Evolutionary conservation across 1,140 invertebrate species (phyloP).

Genomic region (Achroia grisella): DNA sequence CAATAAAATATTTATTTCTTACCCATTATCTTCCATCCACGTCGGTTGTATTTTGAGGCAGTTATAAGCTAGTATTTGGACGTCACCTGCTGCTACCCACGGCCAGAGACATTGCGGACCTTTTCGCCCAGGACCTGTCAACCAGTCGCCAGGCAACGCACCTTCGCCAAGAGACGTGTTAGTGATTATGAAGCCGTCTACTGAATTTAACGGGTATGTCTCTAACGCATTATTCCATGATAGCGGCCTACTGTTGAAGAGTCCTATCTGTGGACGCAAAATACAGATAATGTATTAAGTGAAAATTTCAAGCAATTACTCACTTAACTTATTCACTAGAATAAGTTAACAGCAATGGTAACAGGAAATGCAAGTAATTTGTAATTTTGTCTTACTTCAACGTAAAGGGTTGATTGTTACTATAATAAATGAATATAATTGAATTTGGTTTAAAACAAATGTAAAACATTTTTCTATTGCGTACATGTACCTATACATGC

Average conservation of each 20-base stretch:
- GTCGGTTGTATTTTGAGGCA: constrained; percentile 64
- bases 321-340: too few species aligned
- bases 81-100: constrained; percentile 47
- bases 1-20: not conserved
- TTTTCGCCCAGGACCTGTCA: constrained; percentile 30
- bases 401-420: too few species aligned
- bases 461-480: too few species aligned
- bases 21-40: constrained; percentile 65
- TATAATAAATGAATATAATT: too few species aligned
- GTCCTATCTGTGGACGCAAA: constrained; percentile 41
- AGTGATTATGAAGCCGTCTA: constrained; percentile 39
- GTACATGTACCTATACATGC: too few species aligned
- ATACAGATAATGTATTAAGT: constrained; percentile 5
- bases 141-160: constrained; percentile 45
- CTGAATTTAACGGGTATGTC: constrained; percentile 22
- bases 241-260: constrained; percentile 39
- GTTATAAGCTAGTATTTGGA: constrained; percentile 39
- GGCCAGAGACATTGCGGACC: constrained; percentile 62
- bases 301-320: not conserved
- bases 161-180: constrained; percentile 40
- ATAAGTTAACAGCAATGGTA: too few species aligned
- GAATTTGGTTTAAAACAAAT: too few species aligned
- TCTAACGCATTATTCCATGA: constrained; percentile 41
- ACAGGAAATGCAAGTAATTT: too few species aligned
- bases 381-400: too few species aligned